Base-by-base conservation (phyloP, 1,140 invertebrate species). In the Diprion similis region DNA sequence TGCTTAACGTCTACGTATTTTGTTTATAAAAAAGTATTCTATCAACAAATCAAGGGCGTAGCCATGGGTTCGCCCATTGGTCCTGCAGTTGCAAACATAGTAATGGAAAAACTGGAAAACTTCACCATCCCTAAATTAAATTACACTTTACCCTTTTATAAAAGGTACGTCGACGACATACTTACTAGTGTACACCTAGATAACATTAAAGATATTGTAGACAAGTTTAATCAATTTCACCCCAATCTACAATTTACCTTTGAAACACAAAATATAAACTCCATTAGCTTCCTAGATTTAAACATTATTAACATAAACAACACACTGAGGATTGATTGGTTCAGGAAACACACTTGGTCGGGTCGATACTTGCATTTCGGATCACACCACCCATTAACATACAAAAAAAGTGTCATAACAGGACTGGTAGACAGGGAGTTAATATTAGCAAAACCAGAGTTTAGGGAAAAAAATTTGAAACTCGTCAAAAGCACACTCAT, bases 211-310 rank as follows among this genome's bases (percentile, higher is more conserved):
- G n/a, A n/a, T n/a, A n/a, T n/a, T n/a, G n/a, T n/a, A n/a, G 70
- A 75, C 78, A 59, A 78, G 73, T 1, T 15, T n/a, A n/a, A n/a
- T n/a, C n/a, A n/a, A n/a, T n/a, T n/a, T n/a, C n/a, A n/a, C n/a
- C n/a, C n/a, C n/a, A n/a, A n/a, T n/a, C n/a, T n/a, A n/a, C n/a
- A n/a, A n/a, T n/a, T n/a, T n/a, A n/a, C n/a, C n/a, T n/a, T 71
- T 10, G 76, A 79, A 68, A 69, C 46, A 70, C 73, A 79, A 75
- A 68, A 69, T 4, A 71, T 73, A 24, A 45, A 46, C 18, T 45
- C 15, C 24, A 47, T 79, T 47, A 68, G 70, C 10, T 79, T 81
- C 51, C 46, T 81, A 17, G 79, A 78, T 67, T 48, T 77, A 45
- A 10, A 4, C n/a, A 10, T 71, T n/a, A 71, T 64, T 71, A 47